These are phyloP conservation scores for Hypena proboscidalis DNA, from an alignment of 2,888 invertebrate genomes.

Conservation along the genomic window DNA sequence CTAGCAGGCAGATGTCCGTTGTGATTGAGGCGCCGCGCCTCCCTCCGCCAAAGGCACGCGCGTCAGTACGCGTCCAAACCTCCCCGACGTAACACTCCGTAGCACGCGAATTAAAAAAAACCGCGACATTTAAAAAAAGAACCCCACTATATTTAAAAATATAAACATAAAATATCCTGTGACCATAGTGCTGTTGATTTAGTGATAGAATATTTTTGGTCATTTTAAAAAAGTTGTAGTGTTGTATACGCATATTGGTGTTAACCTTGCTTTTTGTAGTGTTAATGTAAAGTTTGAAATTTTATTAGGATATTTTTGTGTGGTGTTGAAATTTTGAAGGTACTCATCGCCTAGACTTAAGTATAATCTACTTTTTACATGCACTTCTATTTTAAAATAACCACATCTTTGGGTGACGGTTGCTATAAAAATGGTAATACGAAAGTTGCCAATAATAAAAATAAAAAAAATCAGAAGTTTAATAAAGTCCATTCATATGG, in stretches of 20 bases:
- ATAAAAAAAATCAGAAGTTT: conserved; percentile 3
- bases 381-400: too few species aligned
- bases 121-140: conserved; percentile 22
- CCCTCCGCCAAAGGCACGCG: conserved; percentile 34
- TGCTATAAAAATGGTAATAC: too few species aligned
- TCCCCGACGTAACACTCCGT: conserved; percentile 24
- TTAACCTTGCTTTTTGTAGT: conserved; percentile 36
- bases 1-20: conserved; percentile 45
- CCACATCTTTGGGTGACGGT: too few species aligned
- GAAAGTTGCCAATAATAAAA: background rate
- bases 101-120: conserved; percentile 13
- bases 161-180: conserved; percentile 9
- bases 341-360: conserved; percentile 6
- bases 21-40: conserved; percentile 49
- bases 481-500: conserved; percentile 19
- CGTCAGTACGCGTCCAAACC: conserved; percentile 43
- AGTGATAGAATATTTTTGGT: conserved; percentile 14
- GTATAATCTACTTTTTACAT: too few species aligned
- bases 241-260: conserved; percentile 28
- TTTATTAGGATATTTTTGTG: conserved; percentile 13
- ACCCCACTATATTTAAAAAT: conserved; percentile 17
- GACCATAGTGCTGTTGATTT: conserved; percentile 20
- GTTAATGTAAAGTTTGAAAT: conserved; percentile 29
- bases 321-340: conserved; percentile 20
- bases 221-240: conserved; percentile 18